Conservation (phyloP, 2,113 vertebrate species). For the Alouatta palliata region DNA sequence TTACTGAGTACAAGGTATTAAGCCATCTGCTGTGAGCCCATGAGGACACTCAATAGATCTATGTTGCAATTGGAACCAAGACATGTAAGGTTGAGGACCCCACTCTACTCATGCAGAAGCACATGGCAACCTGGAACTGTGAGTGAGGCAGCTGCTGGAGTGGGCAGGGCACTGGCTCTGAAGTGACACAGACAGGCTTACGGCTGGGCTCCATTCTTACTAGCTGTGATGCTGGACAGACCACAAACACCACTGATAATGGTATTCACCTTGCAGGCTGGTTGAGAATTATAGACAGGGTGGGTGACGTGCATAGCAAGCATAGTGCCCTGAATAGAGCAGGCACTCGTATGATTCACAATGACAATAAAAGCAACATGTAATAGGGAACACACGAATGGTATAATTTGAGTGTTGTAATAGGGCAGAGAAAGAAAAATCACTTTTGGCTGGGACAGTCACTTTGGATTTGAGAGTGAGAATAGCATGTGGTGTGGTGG, state of each 20-base stretch:
- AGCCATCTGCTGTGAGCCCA: neutral
- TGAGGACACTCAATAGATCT: neutral
- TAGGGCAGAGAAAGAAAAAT: neutral
- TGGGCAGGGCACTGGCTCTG: neutral
- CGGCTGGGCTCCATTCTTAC: neutral
- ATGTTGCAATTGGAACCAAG: neutral
- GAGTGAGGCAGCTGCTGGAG: neutral
- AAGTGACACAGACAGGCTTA: neutral
- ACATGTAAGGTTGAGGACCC: neutral
- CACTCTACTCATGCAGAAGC: neutral
- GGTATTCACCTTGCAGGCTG: neutral
- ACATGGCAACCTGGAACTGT: neutral
- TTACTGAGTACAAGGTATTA: neutral
- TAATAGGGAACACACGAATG: neutral
- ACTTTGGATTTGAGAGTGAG: neutral
- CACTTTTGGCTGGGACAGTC: neutral
- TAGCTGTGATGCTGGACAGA: neutral
- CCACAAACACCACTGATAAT: neutral
- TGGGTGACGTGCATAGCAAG: rapidly evolving
- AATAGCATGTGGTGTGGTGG: neutral
- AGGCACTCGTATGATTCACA: neutral
- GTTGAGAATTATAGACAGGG: neutral
- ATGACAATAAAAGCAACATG: neutral
- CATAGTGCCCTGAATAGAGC: neutral
- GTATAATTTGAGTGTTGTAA: neutral